phyloP scores from a whole-genome alignment of 1,140 invertebrate species.

The Pseudoatta argentina region DNA sequence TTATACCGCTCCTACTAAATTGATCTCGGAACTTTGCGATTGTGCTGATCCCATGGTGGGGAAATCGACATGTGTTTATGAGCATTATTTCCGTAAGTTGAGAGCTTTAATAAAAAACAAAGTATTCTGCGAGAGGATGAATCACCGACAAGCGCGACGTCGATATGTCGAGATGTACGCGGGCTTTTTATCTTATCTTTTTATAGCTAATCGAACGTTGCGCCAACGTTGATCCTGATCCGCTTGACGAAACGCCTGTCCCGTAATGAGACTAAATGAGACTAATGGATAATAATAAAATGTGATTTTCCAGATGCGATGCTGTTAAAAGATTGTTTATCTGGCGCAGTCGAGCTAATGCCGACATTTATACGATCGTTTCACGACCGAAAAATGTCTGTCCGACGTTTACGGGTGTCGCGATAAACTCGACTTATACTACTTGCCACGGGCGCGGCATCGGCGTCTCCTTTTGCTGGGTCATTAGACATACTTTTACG shows the following conservation, averaged over 20 bases:
- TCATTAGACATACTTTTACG: conserved; percentile 63
- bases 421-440: conserved; percentile 55
- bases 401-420: conserved; percentile 46
- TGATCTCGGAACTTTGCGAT: conserved; percentile 75
- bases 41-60: conserved; percentile 16
- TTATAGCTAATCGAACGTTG: conserved; percentile 21
- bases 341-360: conserved; percentile 35
- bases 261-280: conserved; percentile 40
- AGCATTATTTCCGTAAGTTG: conserved; percentile 54
- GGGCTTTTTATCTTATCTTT: conserved; percentile 34
- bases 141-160: not conserved
- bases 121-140: not conserved
- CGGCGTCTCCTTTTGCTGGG: conserved; percentile 41
- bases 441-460: conserved; percentile 24
- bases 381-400: conserved; percentile 56
- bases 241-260: conserved; percentile 3
- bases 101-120: conserved; percentile 20
- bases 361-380: conserved; percentile 58
- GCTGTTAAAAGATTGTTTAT: conserved; percentile 61
- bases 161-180: not conserved
- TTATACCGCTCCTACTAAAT: conserved; percentile 71
- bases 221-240: not conserved
- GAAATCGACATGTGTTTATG: conserved; percentile 68
- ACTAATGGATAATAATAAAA: conserved; percentile 69
- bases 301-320: conserved; percentile 53